phyloP scores from a whole-genome alignment of 2,113 vertebrate species.

The Mastomys natalensis region DNA sequence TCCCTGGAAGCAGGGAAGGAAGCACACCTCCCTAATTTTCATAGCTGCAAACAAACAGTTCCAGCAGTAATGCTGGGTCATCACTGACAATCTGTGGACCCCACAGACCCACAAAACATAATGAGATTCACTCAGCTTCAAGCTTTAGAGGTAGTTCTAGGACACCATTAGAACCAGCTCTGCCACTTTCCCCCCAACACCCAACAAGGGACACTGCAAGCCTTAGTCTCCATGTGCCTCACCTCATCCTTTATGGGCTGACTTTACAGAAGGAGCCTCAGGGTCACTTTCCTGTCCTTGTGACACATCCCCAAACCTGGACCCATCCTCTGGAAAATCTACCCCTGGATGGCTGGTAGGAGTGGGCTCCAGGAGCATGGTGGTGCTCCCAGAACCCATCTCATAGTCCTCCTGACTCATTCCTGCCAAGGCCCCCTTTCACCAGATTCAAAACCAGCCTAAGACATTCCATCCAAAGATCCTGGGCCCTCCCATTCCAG shows the following conservation, averaged over 20 bases:
- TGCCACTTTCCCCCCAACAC: background rate
- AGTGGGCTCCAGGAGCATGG: background rate
- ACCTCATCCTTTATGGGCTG: background rate
- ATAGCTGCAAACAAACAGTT: background rate
- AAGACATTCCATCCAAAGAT: background rate
- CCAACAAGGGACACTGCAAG: rapidly evolving
- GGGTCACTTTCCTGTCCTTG: background rate
- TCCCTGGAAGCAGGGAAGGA: background rate
- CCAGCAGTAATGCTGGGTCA: rapidly evolving
- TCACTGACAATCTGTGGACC: background rate
- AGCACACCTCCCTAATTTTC: background rate
- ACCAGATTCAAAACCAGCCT: background rate
- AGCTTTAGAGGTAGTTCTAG: background rate
- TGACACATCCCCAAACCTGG: background rate
- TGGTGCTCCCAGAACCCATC: background rate
- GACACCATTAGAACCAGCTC: background rate
- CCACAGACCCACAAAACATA: background rate
- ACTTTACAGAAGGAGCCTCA: background rate
- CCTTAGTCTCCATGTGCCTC: rapidly evolving
- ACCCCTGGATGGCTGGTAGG: background rate
- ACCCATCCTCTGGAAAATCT: background rate
- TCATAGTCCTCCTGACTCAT: background rate
- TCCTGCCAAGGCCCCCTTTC: background rate
- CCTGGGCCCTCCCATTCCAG: background rate
- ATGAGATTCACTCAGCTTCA: background rate